Evolutionary conservation across 1,140 invertebrate species (phyloP).

Genomic region (Drosophila sturtevanti): DNA sequence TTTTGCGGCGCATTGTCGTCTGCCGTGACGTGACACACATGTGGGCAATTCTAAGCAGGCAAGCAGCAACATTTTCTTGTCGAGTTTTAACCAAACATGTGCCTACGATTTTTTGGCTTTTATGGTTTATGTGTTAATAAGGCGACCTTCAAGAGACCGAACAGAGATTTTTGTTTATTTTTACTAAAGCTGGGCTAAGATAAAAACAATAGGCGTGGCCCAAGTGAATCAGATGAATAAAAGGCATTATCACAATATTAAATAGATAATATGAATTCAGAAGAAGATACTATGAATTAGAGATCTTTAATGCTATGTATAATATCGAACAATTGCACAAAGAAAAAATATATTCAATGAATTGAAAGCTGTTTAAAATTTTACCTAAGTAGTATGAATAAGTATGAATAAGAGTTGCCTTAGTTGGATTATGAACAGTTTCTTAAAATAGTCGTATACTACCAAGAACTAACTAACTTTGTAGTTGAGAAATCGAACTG

Average conservation of each 20-base stretch:
- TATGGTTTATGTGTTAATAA: conserved; percentile 80
- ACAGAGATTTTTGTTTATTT: conserved; percentile 54
- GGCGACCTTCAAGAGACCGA: conserved; percentile 66
- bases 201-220: conserved; percentile 33
- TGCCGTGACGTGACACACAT: conserved; percentile 78
- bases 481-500: too few species aligned
- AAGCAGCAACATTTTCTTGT: conserved; percentile 24
- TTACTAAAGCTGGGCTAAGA: conserved; percentile 12
- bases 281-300: background rate
- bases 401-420: too few species aligned
- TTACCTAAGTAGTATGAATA: too few species aligned
- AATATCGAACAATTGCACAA: background rate
- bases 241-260: background rate
- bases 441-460: too few species aligned
- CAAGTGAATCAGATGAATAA: background rate
- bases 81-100: conserved; percentile 71
- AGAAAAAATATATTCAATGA: background rate
- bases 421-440: too few species aligned
- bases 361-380: too few species aligned
- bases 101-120: conserved; percentile 74
- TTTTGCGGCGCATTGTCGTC: conserved; percentile 64
- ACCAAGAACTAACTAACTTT: too few species aligned
- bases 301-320: background rate
- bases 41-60: conserved; percentile 75
- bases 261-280: background rate